Base-by-base conservation (phyloP, 2,113 vertebrate species). In the Oreotrochilus melanogaster region DNA sequence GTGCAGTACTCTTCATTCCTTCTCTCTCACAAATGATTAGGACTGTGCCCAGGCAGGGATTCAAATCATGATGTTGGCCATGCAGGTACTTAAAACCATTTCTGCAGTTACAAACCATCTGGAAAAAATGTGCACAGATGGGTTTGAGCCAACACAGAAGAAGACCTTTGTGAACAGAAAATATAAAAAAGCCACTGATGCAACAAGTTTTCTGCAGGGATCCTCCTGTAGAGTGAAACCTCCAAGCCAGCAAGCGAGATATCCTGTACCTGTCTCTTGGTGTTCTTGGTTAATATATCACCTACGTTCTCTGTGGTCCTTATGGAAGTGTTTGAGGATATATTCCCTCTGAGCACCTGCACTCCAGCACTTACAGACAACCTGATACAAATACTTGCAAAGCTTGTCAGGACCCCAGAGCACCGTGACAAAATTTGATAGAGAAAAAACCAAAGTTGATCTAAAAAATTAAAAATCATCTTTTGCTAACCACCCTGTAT, bases 181-280 rank as follows among this genome's bases (percentile, higher is more conserved):
- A 37, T 6, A 25, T 1, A 87, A 24, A 35, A 21, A 58, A 61
- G 30, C 6, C 9, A n/a, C 30, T 28, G 12, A 56, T 4, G 2
- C 5, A 67, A 31, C 11, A 23, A 27, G 11, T 24, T 71, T 64
- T 85, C 57, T 61, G 10, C 8, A 48, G 5, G 5, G 19, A 6
- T 70, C 43, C 12, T 53, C 39, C n/a, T 60, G 30, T 11, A 48
- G 28, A 54, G 6, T 10, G 65, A 50, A 45, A 21, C 13, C 11
- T 64, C 50, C 23, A 35, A 58, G 75, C 0, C 1, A 81, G 14
- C 19, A 14, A 23, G 30, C 0, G 1, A 70, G 43, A 22, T 31
- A 17, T 2, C 2, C 8, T 57, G 19, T 80, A 33, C 3, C 1
- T 57, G 70, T 25, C 6, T 27, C 35, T 39, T 16, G n/a, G n/a